Percentiles rank a stretch among this genome's conserved stretches.
Conservation (phyloP, 2,113 vertebrate species). For the Nesospiza acunhae region DNA sequence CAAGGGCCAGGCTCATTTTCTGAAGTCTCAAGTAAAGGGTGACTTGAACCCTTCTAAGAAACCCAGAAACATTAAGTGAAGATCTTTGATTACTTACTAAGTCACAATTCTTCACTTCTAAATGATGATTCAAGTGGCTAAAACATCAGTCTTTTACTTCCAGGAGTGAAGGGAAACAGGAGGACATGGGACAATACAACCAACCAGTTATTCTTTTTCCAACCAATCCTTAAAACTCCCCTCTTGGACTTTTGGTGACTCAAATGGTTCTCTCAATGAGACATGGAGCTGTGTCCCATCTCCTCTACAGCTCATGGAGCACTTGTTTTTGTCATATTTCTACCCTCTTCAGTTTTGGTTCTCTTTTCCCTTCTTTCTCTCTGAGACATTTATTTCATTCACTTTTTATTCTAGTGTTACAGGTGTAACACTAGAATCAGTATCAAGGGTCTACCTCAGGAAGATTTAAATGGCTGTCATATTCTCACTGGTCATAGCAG, state of each 20-base stretch:
- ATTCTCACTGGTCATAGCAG: not conserved
- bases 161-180: not conserved
- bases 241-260: not conserved
- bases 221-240: not conserved
- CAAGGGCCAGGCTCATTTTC: not conserved
- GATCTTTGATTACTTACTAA: not conserved
- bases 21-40: not conserved
- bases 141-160: not conserved
- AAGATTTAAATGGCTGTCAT: not conserved
- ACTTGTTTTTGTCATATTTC: not conserved
- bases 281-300: not conserved
- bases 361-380: not conserved
- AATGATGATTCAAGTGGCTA: not conserved
- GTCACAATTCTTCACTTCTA: not conserved
- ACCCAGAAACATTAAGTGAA: not conserved
- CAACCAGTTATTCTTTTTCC: not conserved
- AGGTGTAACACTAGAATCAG: not conserved
- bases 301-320: accelerated
- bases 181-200: not conserved
- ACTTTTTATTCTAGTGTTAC: not conserved
- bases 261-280: not conserved
- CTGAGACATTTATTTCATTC: not conserved
- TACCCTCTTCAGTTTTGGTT: not conserved
- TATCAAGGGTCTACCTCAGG: not conserved
- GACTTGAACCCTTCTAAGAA: not conserved